phyloP scores from a whole-genome alignment of 2,888 invertebrate species.

The Keiferia lycopersicella region DNA sequence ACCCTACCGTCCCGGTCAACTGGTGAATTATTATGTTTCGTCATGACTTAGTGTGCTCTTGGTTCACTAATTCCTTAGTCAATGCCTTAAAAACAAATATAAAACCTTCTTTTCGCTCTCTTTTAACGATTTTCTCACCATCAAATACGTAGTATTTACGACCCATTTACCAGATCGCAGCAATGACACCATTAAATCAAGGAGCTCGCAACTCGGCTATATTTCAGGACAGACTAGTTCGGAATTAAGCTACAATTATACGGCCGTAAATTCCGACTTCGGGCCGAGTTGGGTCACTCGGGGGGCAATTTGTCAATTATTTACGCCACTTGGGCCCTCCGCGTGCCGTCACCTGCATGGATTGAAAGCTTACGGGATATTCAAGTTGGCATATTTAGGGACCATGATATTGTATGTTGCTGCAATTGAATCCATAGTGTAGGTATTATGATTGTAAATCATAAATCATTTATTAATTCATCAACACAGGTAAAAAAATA shows the following conservation, averaged over 20 bases:
- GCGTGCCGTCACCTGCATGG: constrained; percentile 56
- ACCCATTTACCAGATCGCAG: not conserved
- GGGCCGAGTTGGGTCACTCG: constrained; percentile 61
- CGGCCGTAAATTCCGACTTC: constrained; percentile 77
- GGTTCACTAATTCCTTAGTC: too few relatives aligned
- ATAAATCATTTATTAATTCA: too few relatives aligned
- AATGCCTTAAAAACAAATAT: too few relatives aligned
- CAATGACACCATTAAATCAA: constrained; percentile 38
- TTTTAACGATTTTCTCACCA: too few relatives aligned
- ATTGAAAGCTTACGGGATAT: constrained; percentile 33
- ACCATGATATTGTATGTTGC: not conserved
- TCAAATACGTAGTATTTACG: too few relatives aligned
- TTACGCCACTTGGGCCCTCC: constrained; percentile 73
- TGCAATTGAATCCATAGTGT: too few relatives aligned
- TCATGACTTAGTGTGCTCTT: too few relatives aligned
- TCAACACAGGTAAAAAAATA: too few relatives aligned
- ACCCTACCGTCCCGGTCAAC: too few relatives aligned
- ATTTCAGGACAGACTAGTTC: constrained; percentile 72
- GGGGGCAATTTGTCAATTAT: constrained; percentile 82
- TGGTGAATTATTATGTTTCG: too few relatives aligned
- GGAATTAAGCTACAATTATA: constrained; percentile 80
- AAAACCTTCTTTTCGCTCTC: too few relatives aligned
- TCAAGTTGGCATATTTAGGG: constrained; percentile 16
- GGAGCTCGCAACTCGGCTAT: constrained; percentile 51
- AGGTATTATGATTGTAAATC: too few relatives aligned